Percentiles rank a stretch among this genome's conserved stretches.
These are phyloP conservation scores for Isurus oxyrinchus DNA, from an alignment of 2,113 vertebrate genomes.

Conservation along the genomic window DNA sequence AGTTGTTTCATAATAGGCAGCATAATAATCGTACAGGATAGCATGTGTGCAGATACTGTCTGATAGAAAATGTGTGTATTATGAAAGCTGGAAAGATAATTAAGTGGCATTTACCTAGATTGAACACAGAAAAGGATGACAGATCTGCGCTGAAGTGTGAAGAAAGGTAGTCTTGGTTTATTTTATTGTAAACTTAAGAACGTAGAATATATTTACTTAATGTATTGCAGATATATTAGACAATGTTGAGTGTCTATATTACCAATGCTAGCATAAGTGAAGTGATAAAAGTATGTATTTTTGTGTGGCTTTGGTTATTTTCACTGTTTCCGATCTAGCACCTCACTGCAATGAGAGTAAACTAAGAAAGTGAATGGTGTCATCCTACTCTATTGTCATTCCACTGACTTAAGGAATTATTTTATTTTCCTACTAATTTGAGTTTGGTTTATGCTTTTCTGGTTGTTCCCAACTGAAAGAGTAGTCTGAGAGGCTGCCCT, in stretches of 20 bases:
- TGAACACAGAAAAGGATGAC: not conserved
- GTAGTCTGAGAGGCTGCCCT: not conserved
- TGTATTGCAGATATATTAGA: not conserved
- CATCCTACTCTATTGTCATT: not conserved
- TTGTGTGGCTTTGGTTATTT: not conserved
- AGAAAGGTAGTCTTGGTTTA: not conserved
- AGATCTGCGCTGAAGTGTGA: not conserved
- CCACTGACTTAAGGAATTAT: not conserved
- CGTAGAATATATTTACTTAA: not conserved
- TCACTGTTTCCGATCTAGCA: not conserved
- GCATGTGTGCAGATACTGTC: not conserved
- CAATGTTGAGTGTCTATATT: not conserved
- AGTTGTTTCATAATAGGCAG: not conserved
- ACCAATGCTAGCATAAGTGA: not conserved
- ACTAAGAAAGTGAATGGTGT: not conserved
- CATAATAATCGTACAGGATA: not conserved
- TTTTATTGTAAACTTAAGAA: not conserved
- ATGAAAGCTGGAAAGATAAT: not conserved
- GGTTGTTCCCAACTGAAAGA: not conserved
- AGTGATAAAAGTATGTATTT: not conserved
- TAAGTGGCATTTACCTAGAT: not conserved
- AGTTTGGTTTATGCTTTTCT: not conserved
- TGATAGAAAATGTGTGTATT: not conserved
- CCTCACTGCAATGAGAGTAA: not conserved
- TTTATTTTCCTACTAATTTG: not conserved